A percentile compares a stretch with the other conserved stretches of the same genome.
Conservation (phyloP, 2,797 vertebrate genomes). For the Micrastur ruficollis region DNA sequence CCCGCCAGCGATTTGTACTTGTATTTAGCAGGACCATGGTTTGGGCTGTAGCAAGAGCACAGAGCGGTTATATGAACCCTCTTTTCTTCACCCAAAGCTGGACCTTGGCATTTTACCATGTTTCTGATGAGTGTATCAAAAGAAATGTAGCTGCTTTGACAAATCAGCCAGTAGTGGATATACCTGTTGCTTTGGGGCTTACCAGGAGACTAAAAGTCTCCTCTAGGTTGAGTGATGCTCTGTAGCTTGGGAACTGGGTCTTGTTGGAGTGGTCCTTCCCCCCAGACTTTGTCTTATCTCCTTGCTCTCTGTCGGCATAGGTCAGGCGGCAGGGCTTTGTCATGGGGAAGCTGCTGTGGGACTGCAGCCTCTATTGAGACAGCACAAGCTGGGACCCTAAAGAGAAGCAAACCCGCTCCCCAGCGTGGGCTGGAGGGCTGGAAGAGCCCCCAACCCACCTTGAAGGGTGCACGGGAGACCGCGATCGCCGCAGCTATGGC, state of each 20-base stretch:
- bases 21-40: neutral
- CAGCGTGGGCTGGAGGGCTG: neutral
- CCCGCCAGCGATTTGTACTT: neutral
- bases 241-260: neutral
- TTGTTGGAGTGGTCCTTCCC: neutral
- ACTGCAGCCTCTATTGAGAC: neutral
- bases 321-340: neutral
- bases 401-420: neutral
- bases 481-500: fast-evolving
- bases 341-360: neutral
- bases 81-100: neutral
- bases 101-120: neutral
- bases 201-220: neutral
- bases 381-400: neutral
- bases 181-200: neutral
- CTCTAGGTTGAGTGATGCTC: neutral
- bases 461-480: fast-evolving
- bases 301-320: fast-evolving
- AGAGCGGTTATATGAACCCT: neutral
- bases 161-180: neutral
- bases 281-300: neutral
- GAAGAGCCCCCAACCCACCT: neutral
- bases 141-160: neutral
- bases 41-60: neutral
- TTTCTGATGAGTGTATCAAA: neutral